Evolutionary conservation across 2,797 vertebrate species (phyloP), one percentile per base, ranked within the genome.

Genomic region (Enteromius fasciolatus): DNA sequence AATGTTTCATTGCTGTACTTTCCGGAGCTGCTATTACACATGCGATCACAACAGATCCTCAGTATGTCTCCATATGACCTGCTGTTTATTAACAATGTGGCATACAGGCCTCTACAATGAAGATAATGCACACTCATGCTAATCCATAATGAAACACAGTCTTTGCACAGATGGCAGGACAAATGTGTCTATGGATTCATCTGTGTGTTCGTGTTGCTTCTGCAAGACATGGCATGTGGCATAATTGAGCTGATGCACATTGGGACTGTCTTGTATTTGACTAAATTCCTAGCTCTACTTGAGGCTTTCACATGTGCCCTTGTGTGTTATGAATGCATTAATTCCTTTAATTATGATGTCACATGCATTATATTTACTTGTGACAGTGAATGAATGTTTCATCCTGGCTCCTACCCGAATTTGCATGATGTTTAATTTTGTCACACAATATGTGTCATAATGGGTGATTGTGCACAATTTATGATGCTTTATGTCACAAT

Each of bases 111-210:
- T 70, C 66, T 70, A 50, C 23, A 52, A 20, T 74, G 61, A 31
- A 0, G 5, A 25, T 66, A 46, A 67, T 11, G n/a, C 14, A 50
- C 44, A 54, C 28, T 82, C 18, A 59, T 36, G 33, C 23, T 59
- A 76, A 76, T 59, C 33, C 48, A 63, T 70, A 48, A 36, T 57
- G 23, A 57, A 74, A 63, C 57, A 44, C 7, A 78, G n/a, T 23
- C 25, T 28, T 48, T 1, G 20, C 52, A 82, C 64, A 83, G 39
- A 72, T 75, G 57, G 68, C 69, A 76, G 66, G 50, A 75, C 78
- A 83, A 72, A 73, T 52, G 39, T 44, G 17, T 36, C 52, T 69
- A 82, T 57, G 46, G 57, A 76, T 85, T 75, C 77, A 25, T 44
- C 7, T 36, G 25, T 72, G 48, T 77, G 36, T 76, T 33, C 64